Base-by-base conservation (phyloP, 2,113 vertebrate species). In the Lanius ludovicianus region DNA sequence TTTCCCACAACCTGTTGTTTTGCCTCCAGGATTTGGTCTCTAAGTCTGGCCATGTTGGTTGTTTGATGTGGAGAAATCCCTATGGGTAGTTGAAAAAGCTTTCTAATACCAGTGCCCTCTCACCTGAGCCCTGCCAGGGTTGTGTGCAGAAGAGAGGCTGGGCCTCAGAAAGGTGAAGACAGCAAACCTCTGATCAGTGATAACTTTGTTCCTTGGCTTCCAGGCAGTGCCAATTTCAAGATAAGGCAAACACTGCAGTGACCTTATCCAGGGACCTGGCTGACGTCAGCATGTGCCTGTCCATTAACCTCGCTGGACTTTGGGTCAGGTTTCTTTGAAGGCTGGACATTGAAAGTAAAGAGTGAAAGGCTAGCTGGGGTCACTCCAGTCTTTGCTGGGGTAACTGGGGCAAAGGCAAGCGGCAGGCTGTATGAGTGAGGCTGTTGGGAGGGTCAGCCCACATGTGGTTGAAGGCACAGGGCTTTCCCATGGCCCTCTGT, bases 281-380 rank as follows among this genome's bases (percentile, higher is more conserved):
- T 94, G 95, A 83, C 22, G 55, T 90, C 95, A 90, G 10, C 7
- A 0, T 50, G 79, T 88, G 87, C 92, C 77, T 68, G 92, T 68
- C 90, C 55, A 3, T 93, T 86, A 59, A 77, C 93, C 95, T 56
- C 0, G 1, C 4, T 90, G 90, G 82, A 80, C 95, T 93, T 83
- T 70, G 90, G 87, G 83, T 92, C 92, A 81, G 85, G 47, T 93
- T 93, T 89, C 93, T 86, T 49, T 89, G 87, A 80, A 89, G 92
- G 79, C 73, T 39, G 4, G 27, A 30, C 37, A 9, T 15, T 8
- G 84, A 90, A 60, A 95, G 89, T 41, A 42, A 22, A 83, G 82
- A 83, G 70, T 1, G 2, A 70, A 35, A 92, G 88, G 82, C 63
- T 56, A 10, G 27, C 74, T 2, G 30, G 55, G 93, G 95, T 96